A percentile compares a stretch with the other conserved stretches of the same genome.
phyloP scores from a whole-genome alignment of 2,113 vertebrate species.

The Nesoenas mayeri region DNA sequence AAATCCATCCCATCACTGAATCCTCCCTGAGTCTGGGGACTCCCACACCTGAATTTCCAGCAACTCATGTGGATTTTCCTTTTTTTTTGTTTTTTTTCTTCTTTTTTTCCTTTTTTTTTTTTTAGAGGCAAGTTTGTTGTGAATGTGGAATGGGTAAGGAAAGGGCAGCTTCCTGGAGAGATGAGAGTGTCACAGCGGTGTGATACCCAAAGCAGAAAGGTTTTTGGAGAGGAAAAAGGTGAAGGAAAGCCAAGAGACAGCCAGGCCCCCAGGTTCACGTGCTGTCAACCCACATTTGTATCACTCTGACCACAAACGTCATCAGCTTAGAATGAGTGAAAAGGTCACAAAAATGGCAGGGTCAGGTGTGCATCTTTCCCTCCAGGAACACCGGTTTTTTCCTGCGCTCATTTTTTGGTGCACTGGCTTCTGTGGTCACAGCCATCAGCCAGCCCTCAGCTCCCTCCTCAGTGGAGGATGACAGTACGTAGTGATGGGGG shows the following conservation, averaged over 20 bases:
- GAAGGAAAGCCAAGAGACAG: not conserved
- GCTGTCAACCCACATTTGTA: not conserved
- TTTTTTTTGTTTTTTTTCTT: not conserved
- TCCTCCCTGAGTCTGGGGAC: not conserved
- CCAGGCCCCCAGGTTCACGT: not conserved
- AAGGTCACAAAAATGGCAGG: not conserved
- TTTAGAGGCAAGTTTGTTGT: not conserved
- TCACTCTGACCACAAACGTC: not conserved
- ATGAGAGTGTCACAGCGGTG: not conserved
- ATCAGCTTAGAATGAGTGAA: not conserved
- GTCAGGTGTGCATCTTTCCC: not conserved
- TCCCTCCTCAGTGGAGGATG: not conserved
- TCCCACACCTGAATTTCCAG: not conserved
- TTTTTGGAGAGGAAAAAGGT: not conserved
- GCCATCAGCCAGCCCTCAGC: not conserved
- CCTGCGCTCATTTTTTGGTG: not conserved
- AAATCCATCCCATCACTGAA: not conserved
- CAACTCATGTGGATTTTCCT: not conserved
- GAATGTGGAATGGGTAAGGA: not conserved
- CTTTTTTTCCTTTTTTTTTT: not conserved
- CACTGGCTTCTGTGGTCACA: not conserved
- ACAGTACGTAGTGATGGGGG: not conserved
- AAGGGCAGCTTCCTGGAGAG: not conserved
- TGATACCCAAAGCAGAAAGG: not conserved
- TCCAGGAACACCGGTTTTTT: not conserved